Conservation (phyloP, 2,888 invertebrate genomes). For the Drosophila sordidula region DNA sequence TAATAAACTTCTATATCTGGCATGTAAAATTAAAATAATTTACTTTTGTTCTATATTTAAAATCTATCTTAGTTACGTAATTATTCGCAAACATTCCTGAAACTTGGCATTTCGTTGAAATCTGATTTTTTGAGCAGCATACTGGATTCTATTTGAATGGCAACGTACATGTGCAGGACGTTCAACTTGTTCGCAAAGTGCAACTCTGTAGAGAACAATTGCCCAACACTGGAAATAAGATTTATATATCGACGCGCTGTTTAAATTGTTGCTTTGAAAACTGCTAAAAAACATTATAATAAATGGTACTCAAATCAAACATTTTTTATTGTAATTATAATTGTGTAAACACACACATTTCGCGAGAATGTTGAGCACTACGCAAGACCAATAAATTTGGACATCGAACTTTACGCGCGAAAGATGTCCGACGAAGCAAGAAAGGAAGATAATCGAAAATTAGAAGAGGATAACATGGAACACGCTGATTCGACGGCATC, state of each 20-base stretch:
- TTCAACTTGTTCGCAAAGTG: conserved; percentile 26
- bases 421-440: conserved; percentile 3
- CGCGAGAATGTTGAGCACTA: conserved; percentile 20
- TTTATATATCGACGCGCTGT: conserved; percentile 47
- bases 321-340: not conserved
- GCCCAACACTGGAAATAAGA: conserved; percentile 27
- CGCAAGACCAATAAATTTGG: not conserved
- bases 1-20: not conserved
- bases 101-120: not conserved
- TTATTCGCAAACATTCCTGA: too few relatives aligned
- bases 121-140: not conserved
- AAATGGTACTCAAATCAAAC: not conserved
- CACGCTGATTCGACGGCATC: conserved; percentile 49
- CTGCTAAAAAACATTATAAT: conserved; percentile 5
- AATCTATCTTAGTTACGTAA: too few relatives aligned
- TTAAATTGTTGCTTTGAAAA: conserved; percentile 46
- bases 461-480: conserved; percentile 66
- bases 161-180: conserved; percentile 29
- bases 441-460: conserved; percentile 15
- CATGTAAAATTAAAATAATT: not conserved
- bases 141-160: conserved; percentile 12
- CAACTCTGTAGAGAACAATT: conserved; percentile 16
- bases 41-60: not conserved
- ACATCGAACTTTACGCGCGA: conserved; percentile 29
- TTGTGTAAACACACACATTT: not conserved